Conservation (phyloP, 2,113 vertebrate species). For the Myrmecobius fasciatus region DNA sequence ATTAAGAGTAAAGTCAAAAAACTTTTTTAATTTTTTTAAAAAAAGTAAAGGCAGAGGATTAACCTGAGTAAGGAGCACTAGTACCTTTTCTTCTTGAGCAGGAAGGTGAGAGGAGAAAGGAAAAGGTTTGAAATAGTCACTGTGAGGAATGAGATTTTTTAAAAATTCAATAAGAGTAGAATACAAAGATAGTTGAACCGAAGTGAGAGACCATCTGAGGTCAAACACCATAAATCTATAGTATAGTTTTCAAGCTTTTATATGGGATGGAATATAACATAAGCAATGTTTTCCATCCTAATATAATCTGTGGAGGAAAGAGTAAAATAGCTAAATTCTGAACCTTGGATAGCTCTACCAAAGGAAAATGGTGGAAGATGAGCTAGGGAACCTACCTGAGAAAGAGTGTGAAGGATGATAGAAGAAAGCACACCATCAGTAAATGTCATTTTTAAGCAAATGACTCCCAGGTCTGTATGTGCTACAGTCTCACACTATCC, state of each 20-base stretch:
- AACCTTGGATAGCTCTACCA: not conserved
- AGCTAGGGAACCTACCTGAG: not conserved
- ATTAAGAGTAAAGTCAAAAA: not conserved
- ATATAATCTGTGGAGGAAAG: not conserved
- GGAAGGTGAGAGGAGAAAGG: not conserved
- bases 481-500: not conserved
- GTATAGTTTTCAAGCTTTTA: not conserved
- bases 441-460: not conserved
- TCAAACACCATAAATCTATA: not conserved
- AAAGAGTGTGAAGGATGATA: not conserved
- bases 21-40: no score
- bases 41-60: not conserved
- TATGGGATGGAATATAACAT: not conserved
- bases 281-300: not conserved
- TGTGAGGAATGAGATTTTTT: not conserved
- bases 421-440: not conserved
- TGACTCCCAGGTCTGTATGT: not conserved
- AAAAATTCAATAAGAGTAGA: not conserved
- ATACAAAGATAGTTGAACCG: not conserved
- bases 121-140: not conserved
- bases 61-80: not conserved
- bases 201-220: not conserved
- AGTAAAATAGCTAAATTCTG: not conserved
- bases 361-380: not conserved
- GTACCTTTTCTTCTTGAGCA: not conserved